phyloP scores from a whole-genome alignment of 53 echinoderm and acorn worm species.

The Henricia sp. region DNA sequence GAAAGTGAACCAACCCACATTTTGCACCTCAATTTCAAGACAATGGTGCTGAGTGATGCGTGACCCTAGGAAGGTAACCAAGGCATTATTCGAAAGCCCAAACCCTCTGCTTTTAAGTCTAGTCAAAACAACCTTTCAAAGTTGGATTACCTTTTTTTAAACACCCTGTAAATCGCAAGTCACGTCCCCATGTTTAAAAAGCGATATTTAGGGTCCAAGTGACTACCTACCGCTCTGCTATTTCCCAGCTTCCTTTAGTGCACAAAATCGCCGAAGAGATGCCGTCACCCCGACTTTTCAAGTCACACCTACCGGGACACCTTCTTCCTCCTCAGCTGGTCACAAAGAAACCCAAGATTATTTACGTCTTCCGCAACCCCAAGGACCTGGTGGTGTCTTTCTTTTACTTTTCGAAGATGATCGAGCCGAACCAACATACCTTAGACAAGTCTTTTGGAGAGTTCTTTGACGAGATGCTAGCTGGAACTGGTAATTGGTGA shows the following conservation, averaged over 20 bases:
- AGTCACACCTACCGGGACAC: not conserved
- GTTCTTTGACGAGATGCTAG: not conserved
- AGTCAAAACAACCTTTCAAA: too few relatives aligned
- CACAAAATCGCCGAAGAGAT: not conserved
- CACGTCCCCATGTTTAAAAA: too few relatives aligned
- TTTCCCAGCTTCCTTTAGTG: not conserved
- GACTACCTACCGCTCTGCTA: too few relatives aligned
- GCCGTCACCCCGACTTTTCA: conserved; percentile 2
- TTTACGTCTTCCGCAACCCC: conserved; percentile 21
- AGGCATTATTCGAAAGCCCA: not conserved
- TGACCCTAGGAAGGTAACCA: too few relatives aligned
- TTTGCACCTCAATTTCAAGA: too few relatives aligned
- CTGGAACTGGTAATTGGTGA: not conserved
- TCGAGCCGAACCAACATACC: not conserved
- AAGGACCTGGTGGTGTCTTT: not conserved
- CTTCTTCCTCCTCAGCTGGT: conserved; percentile 6
- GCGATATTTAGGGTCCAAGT: too few relatives aligned
- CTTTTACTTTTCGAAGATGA: conserved; percentile 12
- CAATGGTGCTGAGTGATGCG: too few relatives aligned
- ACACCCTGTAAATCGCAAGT: too few relatives aligned
- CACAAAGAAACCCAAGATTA: conserved; percentile 6
- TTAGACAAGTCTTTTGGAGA: not conserved
- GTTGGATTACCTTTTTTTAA: too few relatives aligned
- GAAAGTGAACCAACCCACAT: too few relatives aligned
- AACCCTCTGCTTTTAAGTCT: not conserved